phyloP scores from a whole-genome alignment of 2,888 invertebrate species.

The Leptinotarsa juncta region DNA sequence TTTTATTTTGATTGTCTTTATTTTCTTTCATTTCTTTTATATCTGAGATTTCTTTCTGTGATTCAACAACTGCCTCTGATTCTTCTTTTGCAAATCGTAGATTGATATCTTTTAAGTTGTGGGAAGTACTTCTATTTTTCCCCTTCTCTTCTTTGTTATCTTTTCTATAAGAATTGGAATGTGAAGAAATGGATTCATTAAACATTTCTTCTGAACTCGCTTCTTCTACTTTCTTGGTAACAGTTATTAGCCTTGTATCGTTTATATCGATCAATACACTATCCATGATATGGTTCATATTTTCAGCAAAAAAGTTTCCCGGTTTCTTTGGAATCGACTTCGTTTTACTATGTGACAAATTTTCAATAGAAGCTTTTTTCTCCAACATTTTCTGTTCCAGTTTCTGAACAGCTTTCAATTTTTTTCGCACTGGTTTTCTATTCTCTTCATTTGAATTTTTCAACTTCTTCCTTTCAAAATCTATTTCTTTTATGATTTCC shows the following conservation, averaged over 20 bases:
- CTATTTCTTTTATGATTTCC: neutral
- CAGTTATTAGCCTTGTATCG: neutral
- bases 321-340: neutral
- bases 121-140: no score
- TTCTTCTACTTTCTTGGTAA: neutral
- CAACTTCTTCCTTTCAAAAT: neutral
- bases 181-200: neutral
- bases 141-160: no score
- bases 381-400: neutral
- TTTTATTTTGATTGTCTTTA: no score
- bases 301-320: neutral
- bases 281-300: constrained; percentile 11
- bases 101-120: no score
- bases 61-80: no score
- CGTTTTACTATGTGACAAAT: neutral
- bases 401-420: neutral
- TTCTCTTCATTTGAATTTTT: neutral
- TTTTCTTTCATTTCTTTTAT: no score
- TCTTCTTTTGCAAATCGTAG: no score
- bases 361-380: neutral
- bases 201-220: constrained; percentile 4
- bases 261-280: constrained; percentile 1
- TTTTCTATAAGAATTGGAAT: neutral
- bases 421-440: neutral
- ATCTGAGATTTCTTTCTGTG: no score